Evolutionary conservation across 2,888 invertebrate species (phyloP), one percentile per base, ranked within the genome.

Genomic region (Doris montereyensis): DNA sequence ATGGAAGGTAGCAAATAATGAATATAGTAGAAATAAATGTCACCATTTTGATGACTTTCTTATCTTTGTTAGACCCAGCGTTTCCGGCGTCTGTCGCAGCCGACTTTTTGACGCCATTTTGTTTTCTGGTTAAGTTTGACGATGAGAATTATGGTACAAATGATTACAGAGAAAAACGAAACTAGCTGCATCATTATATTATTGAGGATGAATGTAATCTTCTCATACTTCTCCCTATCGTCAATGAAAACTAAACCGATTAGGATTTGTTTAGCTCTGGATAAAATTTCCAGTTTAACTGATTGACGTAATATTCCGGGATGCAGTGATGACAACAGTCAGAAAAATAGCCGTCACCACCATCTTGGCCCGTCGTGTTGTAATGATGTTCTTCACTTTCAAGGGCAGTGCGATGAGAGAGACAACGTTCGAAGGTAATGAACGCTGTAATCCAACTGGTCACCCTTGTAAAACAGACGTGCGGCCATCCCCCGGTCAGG

Each of bases 401-500:
- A 41, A 17, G 5, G 52, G 52, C 52, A 41, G 5, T 41, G 17
- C 52, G 17, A 41, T 41, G 52, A 5, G n/a, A 41, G 17, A 41
- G 52, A 41, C 52, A 41, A 17, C 52, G 52, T 41, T 41, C 52
- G 52, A 62, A 24, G 4, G 62, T 62, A 21, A 62, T 62, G 62
- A 13, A 62, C 21, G 62, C 62, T 68, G 71, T 71, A 10, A 71
- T 17, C 34, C 35, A 71, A 21, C 35, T n/a, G 34, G 71, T 34
- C n/a, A 71, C 35, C 13, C 71, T 24, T 2, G 71, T n/a, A 30
- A 71, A 71, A 24, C 71, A 35, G n/a, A 71, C 41, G 35, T 35
- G 71, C n/a, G 71, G 35, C 71, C 71, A 71, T n/a, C 71, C 71
- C 2, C 35, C 71, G 8, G 71, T 71, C n/a, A 71, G 2, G 71